Evolutionary conservation across 2,113 vertebrate genomes (phyloP).

Genomic region (Platysteira castanea): DNA sequence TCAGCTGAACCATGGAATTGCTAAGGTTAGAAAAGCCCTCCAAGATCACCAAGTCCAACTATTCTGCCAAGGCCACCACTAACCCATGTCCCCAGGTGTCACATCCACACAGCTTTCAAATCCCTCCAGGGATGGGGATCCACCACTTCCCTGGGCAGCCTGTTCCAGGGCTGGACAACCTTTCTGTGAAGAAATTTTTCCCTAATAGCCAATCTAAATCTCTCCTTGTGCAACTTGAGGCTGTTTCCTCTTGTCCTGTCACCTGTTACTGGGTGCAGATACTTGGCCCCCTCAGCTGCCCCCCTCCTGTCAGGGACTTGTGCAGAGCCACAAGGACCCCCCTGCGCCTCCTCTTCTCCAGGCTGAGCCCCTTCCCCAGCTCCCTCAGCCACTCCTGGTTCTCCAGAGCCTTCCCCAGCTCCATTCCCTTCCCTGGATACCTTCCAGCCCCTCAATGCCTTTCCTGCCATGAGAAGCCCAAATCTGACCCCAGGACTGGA

Average conservation of each 20-base stretch:
- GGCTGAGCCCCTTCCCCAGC: neutral
- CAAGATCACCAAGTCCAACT: neutral
- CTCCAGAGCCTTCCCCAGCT: neutral
- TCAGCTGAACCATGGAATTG: neutral
- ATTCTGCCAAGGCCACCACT: neutral
- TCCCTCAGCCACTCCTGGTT: neutral
- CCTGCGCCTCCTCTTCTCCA: neutral
- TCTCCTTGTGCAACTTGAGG: neutral
- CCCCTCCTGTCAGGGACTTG: neutral
- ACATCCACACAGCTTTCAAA: neutral
- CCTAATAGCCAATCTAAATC: neutral
- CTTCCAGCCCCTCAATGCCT: neutral
- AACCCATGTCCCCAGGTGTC: accelerated
- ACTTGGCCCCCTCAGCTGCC: accelerated
- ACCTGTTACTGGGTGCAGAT: neutral
- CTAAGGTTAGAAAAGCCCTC: neutral
- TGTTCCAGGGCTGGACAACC: neutral
- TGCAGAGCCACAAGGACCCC: accelerated
- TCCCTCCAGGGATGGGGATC: neutral
- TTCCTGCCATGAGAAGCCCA: neutral
- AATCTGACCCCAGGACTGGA: neutral
- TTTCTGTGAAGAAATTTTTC: neutral
- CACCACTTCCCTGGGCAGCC: neutral
- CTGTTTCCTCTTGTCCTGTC: neutral
- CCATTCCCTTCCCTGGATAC: neutral